Base-by-base conservation (phyloP, 2,113 vertebrate species). In the Electrona antarctica region DNA sequence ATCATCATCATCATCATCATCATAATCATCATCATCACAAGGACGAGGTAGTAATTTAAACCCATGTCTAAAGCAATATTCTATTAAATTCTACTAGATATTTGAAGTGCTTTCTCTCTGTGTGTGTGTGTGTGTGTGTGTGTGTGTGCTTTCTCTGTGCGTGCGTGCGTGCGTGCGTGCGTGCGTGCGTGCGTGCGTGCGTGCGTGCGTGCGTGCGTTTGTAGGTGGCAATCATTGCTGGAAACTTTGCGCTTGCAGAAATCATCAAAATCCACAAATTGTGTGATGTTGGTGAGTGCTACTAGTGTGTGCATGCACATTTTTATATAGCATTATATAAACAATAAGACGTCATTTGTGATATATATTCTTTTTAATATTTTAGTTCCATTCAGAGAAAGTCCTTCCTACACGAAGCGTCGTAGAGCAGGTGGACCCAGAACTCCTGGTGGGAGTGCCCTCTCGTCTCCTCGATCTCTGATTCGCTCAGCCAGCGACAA, bases 191-290 rank as follows among this genome's bases (percentile, higher is more conserved):
- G 52, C 21, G 28, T 50, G 52, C 51, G 59, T 76, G 66, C 58
- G 47, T 64, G 67, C 70, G 60, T 64, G 74, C 64, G 74, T 70
- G 54, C 45, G 67, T 69, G 48, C 78, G 64, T 69, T 56, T 63
- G 67, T 52, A 99, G 97, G 96, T 98, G 89, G 97, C 97, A 75
- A 99, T 99, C 87, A 96, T 99, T n/a, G 97, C 97, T 12, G 97
- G 97, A 73, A 98, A 99, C 87, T 99, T 99, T 74, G 97, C 98
- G 49, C 92, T 99, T 46, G 97, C 97, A 1, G 97, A 99, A 89
- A 96, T 97, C 82, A 98, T 99, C 81, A 99, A 99, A 92, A 96
- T 96, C 80, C 97, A 99, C 88, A 99, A 97, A 93, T 91, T 91
- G 67, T 95, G 96, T 0, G 96, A 99, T 57, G 95, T 99, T 74